Conservation (phyloP, 2,113 vertebrate genomes). For the Guaruba guarouba region DNA sequence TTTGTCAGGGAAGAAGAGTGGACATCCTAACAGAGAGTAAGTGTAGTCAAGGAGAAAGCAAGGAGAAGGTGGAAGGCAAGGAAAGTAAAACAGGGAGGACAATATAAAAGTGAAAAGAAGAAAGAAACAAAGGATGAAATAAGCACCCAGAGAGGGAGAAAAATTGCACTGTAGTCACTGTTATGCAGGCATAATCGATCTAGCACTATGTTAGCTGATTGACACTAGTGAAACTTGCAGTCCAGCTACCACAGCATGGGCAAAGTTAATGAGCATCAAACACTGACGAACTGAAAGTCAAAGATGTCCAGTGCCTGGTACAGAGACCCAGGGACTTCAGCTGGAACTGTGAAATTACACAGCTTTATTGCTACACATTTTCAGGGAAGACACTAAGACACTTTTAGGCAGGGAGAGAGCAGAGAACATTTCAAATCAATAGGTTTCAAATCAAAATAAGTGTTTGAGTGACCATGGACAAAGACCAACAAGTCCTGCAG, state of each 20-base stretch:
- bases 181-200: neutral
- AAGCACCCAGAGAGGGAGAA: neutral
- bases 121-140: neutral
- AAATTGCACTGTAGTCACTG: neutral
- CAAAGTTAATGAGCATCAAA: neutral
- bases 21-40: neutral
- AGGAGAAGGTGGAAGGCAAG: neutral
- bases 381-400: neutral
- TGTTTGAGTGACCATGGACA: neutral
- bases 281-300: neutral
- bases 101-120: neutral
- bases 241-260: fast-evolving
- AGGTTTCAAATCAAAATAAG: neutral
- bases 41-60: neutral
- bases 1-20: neutral
- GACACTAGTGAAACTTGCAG: neutral
- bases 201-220: neutral
- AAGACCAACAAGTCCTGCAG: neutral
- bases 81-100: fast-evolving
- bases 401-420: neutral
- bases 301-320: neutral
- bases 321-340: neutral
- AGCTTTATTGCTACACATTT: neutral
- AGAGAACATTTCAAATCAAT: neutral
- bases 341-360: neutral